Evolutionary conservation across 2,797 vertebrate genomes (phyloP).

Genomic region (Microcaecilia unicolor): DNA sequence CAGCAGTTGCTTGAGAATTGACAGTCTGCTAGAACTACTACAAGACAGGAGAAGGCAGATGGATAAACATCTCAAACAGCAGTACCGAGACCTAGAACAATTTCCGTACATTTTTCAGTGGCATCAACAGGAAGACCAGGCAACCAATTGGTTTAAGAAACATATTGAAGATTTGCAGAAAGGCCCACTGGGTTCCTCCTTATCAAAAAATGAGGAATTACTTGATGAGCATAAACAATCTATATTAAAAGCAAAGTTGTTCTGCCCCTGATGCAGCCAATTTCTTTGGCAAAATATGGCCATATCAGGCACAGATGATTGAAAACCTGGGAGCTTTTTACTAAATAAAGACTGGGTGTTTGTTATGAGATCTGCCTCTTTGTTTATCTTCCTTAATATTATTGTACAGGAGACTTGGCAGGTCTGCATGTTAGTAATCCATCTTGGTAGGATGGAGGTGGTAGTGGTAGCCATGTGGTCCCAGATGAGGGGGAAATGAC

Average conservation of each 20-base stretch:
- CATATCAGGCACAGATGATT: no score
- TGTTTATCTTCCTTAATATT: no score
- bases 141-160: constrained; percentile 63
- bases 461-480: no score
- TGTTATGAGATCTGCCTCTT: no score
- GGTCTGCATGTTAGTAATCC: no score
- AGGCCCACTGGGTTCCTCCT: constrained; percentile 56
- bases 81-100: constrained; percentile 46
- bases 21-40: constrained; percentile 72
- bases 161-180: constrained; percentile 49
- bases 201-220: constrained; percentile 65
- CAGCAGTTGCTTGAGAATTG: constrained; percentile 66
- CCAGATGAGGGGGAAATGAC: no score
- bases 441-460: no score
- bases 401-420: no score
- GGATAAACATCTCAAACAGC: constrained; percentile 56
- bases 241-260: constrained; percentile 55
- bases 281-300: no score
- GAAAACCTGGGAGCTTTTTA: no score
- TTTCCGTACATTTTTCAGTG: constrained; percentile 49
- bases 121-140: constrained; percentile 62
- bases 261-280: no score
- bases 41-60: constrained; percentile 74
- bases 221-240: constrained; percentile 58
- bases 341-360: no score